Evolutionary conservation across 2,797 vertebrate species (phyloP).

Genomic region (Coregonus sp.): DNA sequence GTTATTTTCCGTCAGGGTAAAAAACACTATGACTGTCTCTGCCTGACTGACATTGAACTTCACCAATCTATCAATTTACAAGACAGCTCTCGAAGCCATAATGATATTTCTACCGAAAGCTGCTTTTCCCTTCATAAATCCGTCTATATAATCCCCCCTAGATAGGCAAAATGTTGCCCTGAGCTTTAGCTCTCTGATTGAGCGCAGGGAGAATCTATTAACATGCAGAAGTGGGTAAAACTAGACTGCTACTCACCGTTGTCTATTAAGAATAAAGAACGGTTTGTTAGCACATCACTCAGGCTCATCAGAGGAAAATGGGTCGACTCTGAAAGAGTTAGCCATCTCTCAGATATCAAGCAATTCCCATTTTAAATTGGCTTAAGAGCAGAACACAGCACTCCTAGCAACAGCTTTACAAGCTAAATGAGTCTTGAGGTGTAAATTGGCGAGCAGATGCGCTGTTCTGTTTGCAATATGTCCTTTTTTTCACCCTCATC

Average conservation of each 20-base stretch:
- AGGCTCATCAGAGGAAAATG: conserved; percentile 32
- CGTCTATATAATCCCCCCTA: conserved; percentile 78
- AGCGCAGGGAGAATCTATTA: conserved; percentile 65
- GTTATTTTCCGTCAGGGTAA: neutral
- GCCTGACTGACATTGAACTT: conserved; percentile 68
- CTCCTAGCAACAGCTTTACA: neutral
- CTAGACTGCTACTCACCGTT: conserved; percentile 25
- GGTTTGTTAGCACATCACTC: conserved; percentile 26
- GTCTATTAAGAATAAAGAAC: conserved; percentile 34
- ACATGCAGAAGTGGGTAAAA: conserved; percentile 32
- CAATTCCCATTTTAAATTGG: neutral
- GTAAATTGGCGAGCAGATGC: neutral
- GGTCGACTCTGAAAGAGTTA: conserved; percentile 34
- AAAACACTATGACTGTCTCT: conserved; percentile 50
- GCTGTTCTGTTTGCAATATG: neutral
- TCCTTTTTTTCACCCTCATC: neutral
- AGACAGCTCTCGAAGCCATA: conserved; percentile 79
- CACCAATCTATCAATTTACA: conserved; percentile 71
- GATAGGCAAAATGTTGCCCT: conserved; percentile 73
- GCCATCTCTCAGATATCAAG: conserved; percentile 11
- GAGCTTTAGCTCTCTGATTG: conserved; percentile 83
- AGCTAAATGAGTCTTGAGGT: neutral
- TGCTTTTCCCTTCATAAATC: conserved; percentile 82
- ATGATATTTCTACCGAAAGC: conserved; percentile 83
- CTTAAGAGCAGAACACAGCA: neutral